Evolutionary conservation across 2,797 vertebrate genomes (phyloP).

Genomic region (Saguinus oedipus): DNA sequence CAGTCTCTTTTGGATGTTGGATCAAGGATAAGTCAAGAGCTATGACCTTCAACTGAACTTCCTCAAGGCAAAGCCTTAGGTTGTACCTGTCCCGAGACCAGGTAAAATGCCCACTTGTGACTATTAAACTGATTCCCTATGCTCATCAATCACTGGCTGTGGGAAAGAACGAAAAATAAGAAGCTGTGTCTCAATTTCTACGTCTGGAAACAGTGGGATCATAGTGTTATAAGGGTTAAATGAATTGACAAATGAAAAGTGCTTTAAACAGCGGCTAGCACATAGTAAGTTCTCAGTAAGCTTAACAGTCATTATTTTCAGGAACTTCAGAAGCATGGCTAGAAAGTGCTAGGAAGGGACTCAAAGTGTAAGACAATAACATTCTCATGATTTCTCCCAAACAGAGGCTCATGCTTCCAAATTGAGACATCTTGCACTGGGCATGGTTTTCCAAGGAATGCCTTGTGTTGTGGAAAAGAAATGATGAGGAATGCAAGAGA

Average conservation of each 20-base stretch:
- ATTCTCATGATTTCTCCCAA: background rate
- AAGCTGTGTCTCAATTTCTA: background rate
- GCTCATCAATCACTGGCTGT: background rate
- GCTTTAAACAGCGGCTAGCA: background rate
- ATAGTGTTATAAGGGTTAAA: background rate
- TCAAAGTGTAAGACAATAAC: background rate
- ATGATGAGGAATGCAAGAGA: background rate
- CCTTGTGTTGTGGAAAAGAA: background rate
- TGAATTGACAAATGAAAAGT: background rate
- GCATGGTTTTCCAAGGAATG: background rate
- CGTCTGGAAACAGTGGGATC: background rate
- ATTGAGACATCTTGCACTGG: accelerated
- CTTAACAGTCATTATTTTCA: background rate
- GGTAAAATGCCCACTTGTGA: background rate
- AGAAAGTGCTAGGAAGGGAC: background rate
- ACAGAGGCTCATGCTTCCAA: background rate
- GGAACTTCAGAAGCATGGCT: background rate
- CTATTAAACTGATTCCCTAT: background rate
- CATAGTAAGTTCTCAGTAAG: background rate
- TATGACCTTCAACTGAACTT: background rate
- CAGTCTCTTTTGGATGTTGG: background rate
- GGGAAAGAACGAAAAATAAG: background rate
- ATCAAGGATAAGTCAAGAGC: background rate
- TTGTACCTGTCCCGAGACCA: background rate
- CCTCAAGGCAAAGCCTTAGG: background rate